Evolutionary conservation across 2,113 vertebrate genomes (phyloP).

Genomic region (Gallinago media): DNA sequence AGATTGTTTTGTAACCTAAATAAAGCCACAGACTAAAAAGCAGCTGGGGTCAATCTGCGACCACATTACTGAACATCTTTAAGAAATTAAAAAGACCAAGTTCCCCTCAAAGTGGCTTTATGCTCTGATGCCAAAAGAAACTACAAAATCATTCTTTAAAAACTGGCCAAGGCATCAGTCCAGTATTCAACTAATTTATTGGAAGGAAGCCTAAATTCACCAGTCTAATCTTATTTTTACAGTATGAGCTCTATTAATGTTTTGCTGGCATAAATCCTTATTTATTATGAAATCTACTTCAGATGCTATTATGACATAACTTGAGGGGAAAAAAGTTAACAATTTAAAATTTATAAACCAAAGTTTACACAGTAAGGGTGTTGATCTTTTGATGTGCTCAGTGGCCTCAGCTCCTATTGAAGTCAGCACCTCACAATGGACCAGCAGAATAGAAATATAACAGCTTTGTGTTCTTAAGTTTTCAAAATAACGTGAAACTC

Average conservation of each 20-base stretch:
- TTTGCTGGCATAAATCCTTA: slow-evolving; percentile 65
- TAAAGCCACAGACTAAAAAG: background rate
- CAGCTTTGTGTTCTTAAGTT: background rate
- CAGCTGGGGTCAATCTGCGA: background rate
- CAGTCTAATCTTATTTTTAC: slow-evolving; percentile 76
- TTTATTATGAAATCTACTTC: slow-evolving; percentile 68
- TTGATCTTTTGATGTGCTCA: slow-evolving; percentile 39
- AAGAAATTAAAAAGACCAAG: slow-evolving; percentile 35
- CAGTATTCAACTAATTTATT: slow-evolving; percentile 68
- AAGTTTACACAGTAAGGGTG: slow-evolving; percentile 51
- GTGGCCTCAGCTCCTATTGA: background rate
- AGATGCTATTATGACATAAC: slow-evolving; percentile 66
- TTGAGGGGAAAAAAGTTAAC: slow-evolving; percentile 12
- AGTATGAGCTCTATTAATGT: slow-evolving; percentile 64
- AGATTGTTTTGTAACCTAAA: background rate
- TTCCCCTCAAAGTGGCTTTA: slow-evolving; percentile 31
- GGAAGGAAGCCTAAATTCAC: slow-evolving; percentile 66
- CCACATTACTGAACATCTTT: background rate
- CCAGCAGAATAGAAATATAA: background rate
- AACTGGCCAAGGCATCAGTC: slow-evolving; percentile 60
- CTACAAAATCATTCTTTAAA: slow-evolving; percentile 72
- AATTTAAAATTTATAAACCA: slow-evolving; percentile 47
- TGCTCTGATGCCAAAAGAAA: slow-evolving; percentile 56
- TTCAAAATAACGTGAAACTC: slow-evolving; percentile 3
- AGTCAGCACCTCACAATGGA: background rate